Conservation (phyloP, 2,113 vertebrate genomes). For the Sterrhoptilus dennistouni region DNA sequence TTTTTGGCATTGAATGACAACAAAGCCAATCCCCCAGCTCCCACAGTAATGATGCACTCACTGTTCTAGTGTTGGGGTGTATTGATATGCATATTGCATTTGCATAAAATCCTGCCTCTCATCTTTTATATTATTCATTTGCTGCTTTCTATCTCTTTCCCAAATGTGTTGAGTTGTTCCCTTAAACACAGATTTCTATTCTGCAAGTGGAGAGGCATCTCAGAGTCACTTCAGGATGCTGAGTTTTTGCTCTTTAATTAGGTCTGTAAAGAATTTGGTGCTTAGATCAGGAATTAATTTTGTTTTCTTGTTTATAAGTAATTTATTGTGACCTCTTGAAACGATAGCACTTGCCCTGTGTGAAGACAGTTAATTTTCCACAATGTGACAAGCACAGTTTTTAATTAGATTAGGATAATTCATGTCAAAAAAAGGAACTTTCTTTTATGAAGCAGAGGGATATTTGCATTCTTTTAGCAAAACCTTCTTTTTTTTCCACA, state of each 20-base stretch:
- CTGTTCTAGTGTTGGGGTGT: not conserved
- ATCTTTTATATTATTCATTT: conserved; percentile 38
- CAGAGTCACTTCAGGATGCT: conserved; percentile 35
- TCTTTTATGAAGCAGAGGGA: not conserved
- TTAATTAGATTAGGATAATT: conserved; percentile 36
- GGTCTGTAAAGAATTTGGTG: not conserved
- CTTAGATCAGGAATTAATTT: not conserved
- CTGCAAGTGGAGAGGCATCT: conserved; percentile 14
- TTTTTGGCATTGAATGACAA: conserved; percentile 71
- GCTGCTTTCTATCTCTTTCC: conserved; percentile 5
- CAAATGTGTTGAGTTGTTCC: not conserved
- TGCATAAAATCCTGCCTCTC: conserved; percentile 12
- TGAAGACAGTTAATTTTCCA: conserved; percentile 45
- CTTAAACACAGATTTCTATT: conserved; percentile 28
- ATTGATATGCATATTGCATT: conserved; percentile 47
- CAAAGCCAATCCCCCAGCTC: conserved; percentile 47
- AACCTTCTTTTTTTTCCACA: not conserved
- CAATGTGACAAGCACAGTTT: not conserved
- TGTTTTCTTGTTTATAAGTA: conserved; percentile 7
- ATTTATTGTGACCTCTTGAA: conserved; percentile 30
- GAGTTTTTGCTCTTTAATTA: conserved; percentile 54
- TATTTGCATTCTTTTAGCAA: not conserved
- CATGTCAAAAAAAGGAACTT: not conserved
- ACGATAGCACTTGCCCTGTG: not conserved
- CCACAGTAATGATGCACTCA: not conserved